Evolutionary conservation across 2,113 vertebrate genomes (phyloP).

Genomic region (Stercorarius parasiticus): DNA sequence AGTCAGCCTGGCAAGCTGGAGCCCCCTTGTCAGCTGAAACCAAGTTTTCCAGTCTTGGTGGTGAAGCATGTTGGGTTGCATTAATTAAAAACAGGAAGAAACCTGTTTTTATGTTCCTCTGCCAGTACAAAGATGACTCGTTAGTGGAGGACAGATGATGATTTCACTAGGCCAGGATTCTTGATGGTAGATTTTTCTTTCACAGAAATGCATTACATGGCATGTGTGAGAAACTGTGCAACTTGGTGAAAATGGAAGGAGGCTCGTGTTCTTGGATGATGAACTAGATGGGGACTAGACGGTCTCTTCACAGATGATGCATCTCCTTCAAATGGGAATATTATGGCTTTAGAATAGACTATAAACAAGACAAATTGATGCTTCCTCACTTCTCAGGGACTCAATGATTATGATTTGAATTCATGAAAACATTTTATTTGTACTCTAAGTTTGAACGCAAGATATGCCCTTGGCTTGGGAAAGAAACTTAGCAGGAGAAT

Average conservation of each 20-base stretch:
- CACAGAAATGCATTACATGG: neutral
- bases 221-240: neutral
- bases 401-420: constrained; percentile 43
- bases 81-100: neutral
- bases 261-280: constrained; percentile 13
- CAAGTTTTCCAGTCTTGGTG: neutral
- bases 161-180: neutral
- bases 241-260: neutral
- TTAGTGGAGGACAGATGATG: neutral
- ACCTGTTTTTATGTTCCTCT: neutral
- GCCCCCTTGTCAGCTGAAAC: neutral
- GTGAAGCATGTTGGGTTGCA: neutral
- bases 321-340: constrained; percentile 22
- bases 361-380: constrained; percentile 26
- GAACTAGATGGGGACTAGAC: neutral
- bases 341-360: constrained; percentile 38
- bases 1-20: neutral
- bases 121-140: neutral
- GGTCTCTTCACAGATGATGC: neutral
- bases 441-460: constrained; percentile 40
- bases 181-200: neutral
- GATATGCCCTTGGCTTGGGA: neutral
- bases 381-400: constrained; percentile 29
- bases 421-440: constrained; percentile 49
- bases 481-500: neutral